Conservation (phyloP, 2,113 vertebrate genomes). For the Oncorhynchus clarkii region DNA sequence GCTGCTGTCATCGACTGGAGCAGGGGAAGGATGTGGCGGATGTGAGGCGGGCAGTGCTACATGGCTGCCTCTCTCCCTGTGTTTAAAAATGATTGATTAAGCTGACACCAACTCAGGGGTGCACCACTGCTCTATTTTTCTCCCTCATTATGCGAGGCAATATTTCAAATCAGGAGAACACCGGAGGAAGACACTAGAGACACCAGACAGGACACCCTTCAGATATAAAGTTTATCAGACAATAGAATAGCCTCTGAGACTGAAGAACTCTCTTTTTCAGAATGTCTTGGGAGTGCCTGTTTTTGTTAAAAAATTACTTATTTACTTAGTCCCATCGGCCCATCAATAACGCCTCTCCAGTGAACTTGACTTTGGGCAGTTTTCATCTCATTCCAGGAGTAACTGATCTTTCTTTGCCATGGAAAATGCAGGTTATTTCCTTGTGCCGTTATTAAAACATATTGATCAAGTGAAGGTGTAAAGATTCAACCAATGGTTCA, state of each 20-base stretch:
- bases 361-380: too few relatives aligned
- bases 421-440: too few relatives aligned
- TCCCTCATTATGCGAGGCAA: constrained; percentile 76
- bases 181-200: constrained; percentile 73
- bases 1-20: constrained; percentile 70
- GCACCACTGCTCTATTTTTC: constrained; percentile 70
- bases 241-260: constrained; percentile 64
- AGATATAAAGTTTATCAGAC: constrained; percentile 71
- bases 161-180: constrained; percentile 77
- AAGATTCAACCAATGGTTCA: not conserved
- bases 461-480: not conserved
- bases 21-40: constrained; percentile 66
- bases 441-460: not conserved
- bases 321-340: too few relatives aligned
- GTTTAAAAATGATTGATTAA: constrained; percentile 88
- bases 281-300: constrained; percentile 42
- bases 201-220: constrained; percentile 71
- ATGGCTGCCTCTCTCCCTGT: constrained; percentile 71
- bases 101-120: constrained; percentile 77
- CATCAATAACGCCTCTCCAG: too few relatives aligned
- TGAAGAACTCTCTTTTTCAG: constrained; percentile 56
- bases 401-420: too few relatives aligned
- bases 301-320: constrained; percentile 28
- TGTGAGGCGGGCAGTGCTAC: constrained; percentile 66
- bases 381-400: too few relatives aligned